phyloP scores from a whole-genome alignment of 2,797 vertebrate genomes.

The Prionace glauca region DNA sequence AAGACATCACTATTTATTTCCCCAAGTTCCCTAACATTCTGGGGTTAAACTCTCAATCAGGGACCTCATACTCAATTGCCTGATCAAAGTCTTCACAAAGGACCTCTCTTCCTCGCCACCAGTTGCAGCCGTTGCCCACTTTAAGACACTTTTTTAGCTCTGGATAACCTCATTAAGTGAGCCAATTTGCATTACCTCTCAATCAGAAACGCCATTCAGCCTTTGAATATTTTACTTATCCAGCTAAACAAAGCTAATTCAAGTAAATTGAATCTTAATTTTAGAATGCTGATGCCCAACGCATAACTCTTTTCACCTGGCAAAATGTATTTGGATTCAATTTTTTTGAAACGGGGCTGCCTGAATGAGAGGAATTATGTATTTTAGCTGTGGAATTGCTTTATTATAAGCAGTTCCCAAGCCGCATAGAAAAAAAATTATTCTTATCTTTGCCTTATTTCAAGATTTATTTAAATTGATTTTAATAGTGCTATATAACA shows the following conservation, averaged over 20 bases:
- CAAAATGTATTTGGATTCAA: background rate
- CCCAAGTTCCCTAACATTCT: too few relatives aligned
- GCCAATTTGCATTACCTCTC: background rate
- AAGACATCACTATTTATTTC: too few relatives aligned
- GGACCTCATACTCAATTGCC: too few relatives aligned
- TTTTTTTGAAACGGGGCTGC: background rate
- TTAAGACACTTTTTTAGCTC: background rate
- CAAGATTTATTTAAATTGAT: conserved; percentile 1
- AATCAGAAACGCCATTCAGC: background rate
- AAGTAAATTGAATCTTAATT: background rate
- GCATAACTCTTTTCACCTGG: background rate
- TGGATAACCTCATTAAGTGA: background rate
- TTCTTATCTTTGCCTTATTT: conserved; percentile 24
- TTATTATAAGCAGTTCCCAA: background rate
- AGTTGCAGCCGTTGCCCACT: background rate
- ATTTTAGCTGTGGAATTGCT: background rate
- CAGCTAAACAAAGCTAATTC: conserved; percentile 1
- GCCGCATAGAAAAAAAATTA: background rate
- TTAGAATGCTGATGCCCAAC: background rate
- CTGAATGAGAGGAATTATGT: background rate
- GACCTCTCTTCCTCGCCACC: background rate
- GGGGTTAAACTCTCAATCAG: too few relatives aligned
- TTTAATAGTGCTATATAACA: background rate
- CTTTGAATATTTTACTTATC: background rate
- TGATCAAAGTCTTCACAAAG: too few relatives aligned